These are phyloP conservation scores for Zygothrica quintamaculata DNA, from an alignment of 2,888 invertebrate genomes.

Conservation along the genomic window DNA sequence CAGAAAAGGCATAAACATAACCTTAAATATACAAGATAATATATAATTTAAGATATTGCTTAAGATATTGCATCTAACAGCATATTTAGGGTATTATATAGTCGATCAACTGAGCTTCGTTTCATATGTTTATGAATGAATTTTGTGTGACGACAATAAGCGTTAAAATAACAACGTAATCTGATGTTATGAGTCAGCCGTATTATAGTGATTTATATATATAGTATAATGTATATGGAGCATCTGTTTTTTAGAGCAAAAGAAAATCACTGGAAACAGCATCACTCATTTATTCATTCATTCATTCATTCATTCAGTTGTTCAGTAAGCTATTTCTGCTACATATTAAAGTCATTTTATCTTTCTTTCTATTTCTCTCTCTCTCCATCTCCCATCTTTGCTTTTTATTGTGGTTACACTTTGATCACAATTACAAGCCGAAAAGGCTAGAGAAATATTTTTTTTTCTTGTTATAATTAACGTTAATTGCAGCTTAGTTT, in stretches of 20 bases:
- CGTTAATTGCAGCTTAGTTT: slow-evolving; percentile 57
- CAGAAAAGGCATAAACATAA: too few species aligned
- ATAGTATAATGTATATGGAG: slow-evolving; percentile 42
- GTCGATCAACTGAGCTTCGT: too few species aligned
- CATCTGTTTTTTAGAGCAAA: slow-evolving; percentile 17
- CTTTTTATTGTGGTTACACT: background rate
- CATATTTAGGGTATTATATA: too few species aligned
- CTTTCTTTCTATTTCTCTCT: too few species aligned
- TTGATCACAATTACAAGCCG: slow-evolving; percentile 18
- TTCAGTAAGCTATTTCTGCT: too few species aligned
- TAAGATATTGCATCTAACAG: too few species aligned
- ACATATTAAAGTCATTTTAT: too few species aligned
- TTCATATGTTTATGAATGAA: slow-evolving; percentile 49
- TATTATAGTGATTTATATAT: slow-evolving; percentile 45
- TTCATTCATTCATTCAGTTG: too few species aligned
- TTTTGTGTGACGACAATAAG: slow-evolving; percentile 14
- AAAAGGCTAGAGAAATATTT: slow-evolving; percentile 41
- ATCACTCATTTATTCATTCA: too few species aligned
- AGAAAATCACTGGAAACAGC: too few species aligned
- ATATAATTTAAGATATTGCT: too few species aligned
- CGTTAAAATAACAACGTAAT: slow-evolving; percentile 34
- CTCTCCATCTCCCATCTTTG: background rate
- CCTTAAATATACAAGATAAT: too few species aligned
- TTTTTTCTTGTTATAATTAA: slow-evolving; percentile 53
- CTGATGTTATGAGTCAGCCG: slow-evolving; percentile 51